Evolutionary conservation across 2,113 vertebrate genomes (phyloP).

Genomic region (Chaenogobius annularis): DNA sequence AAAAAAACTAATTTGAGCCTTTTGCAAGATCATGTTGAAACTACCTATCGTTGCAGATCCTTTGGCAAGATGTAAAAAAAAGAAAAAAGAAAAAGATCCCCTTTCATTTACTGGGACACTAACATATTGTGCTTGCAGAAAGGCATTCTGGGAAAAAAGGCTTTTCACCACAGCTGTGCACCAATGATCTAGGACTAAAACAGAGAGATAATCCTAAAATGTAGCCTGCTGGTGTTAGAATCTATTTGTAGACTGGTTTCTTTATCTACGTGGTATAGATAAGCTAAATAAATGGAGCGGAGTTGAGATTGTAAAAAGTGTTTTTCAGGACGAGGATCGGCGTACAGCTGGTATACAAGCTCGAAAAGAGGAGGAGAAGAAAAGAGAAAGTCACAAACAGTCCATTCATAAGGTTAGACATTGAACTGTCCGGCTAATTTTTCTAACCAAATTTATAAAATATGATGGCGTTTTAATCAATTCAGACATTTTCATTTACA

Average conservation of each 20-base stretch:
- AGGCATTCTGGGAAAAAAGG: constrained; percentile 73
- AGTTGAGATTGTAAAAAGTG: constrained; percentile 51
- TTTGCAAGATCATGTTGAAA: too few relatives aligned
- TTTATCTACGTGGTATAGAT: constrained; percentile 55
- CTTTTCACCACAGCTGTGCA: constrained; percentile 68
- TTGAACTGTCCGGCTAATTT: too few relatives aligned
- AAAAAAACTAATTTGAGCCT: too few relatives aligned
- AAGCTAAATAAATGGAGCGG: constrained; percentile 55
- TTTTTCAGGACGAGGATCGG: constrained; percentile 94
- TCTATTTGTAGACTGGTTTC: constrained; percentile 29
- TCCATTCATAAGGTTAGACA: constrained; percentile 87
- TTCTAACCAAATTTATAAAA: too few relatives aligned
- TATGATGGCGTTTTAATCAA: too few relatives aligned
- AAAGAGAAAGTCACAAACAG: constrained; percentile 92
- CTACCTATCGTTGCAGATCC: too few relatives aligned
- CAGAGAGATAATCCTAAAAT: constrained; percentile 71
- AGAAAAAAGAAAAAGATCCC: too few relatives aligned
- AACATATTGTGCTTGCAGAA: constrained; percentile 56
- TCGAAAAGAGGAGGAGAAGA: constrained; percentile 96
- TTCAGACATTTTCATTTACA: not conserved
- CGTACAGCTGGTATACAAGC: constrained; percentile 89
- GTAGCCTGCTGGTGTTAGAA: constrained; percentile 41
- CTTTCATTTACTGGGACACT: constrained; percentile 32
- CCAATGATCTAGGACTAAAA: constrained; percentile 58
- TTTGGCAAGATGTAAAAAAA: too few relatives aligned